Evolutionary conservation across 2,888 invertebrate genomes (phyloP).

Genomic region (Athrips mouffetella): DNA sequence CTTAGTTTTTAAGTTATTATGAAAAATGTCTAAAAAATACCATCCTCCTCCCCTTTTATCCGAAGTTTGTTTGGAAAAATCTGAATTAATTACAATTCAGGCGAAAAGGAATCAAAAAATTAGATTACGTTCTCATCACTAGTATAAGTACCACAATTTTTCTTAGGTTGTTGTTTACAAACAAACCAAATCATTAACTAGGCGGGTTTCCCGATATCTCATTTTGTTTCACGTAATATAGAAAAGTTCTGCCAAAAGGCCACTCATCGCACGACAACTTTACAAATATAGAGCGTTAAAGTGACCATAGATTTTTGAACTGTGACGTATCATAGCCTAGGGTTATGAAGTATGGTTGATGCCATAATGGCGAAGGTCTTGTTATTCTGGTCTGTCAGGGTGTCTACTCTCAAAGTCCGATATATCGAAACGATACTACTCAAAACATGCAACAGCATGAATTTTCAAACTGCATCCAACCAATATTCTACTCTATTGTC

Average conservation of each 20-base stretch:
- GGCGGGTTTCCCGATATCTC: neutral
- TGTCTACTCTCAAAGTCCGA: too few relatives aligned
- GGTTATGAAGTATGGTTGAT: neutral
- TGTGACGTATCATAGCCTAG: neutral
- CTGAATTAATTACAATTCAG: too few relatives aligned
- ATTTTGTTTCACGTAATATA: neutral
- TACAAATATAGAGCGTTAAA: slow-evolving; percentile 16
- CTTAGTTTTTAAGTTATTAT: too few relatives aligned
- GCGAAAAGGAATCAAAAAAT: neutral
- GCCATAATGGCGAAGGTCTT: slow-evolving; percentile 33
- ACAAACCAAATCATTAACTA: neutral
- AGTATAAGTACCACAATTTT: too few relatives aligned
- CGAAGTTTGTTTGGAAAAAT: too few relatives aligned
- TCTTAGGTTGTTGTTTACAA: neutral
- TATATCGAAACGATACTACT: too few relatives aligned
- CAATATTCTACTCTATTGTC: too few relatives aligned
- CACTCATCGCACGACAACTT: slow-evolving; percentile 10
- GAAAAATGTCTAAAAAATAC: too few relatives aligned
- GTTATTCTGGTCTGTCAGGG: slow-evolving; percentile 30
- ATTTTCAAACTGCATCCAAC: too few relatives aligned
- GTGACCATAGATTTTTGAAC: neutral
- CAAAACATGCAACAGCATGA: too few relatives aligned
- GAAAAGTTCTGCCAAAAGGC: slow-evolving; percentile 1
- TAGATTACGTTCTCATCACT: too few relatives aligned
- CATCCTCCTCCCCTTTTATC: too few relatives aligned